Evolutionary conservation across 2,797 vertebrate species (phyloP).

Genomic region (Coreius guichenoti): DNA sequence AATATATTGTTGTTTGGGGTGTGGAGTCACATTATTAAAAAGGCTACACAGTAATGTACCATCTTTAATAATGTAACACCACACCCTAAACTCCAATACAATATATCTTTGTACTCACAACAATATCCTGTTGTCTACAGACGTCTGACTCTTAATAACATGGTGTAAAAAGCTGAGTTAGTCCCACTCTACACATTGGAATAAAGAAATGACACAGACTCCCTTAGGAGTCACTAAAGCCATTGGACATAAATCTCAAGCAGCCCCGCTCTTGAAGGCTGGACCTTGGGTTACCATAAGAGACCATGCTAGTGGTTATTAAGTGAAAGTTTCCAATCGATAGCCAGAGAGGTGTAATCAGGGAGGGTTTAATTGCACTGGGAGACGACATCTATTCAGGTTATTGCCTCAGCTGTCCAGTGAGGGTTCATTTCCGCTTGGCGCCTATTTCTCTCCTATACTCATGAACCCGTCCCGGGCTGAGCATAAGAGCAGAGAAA

Average conservation of each 20-base stretch:
- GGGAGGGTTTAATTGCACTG: slow-evolving; percentile 82
- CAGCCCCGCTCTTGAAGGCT: slow-evolving; percentile 69
- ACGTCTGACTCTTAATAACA: slow-evolving; percentile 67
- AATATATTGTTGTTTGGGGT: background rate
- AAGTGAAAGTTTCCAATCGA: slow-evolving; percentile 84
- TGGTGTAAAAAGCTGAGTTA: slow-evolving; percentile 65
- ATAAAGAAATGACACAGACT: slow-evolving; percentile 78
- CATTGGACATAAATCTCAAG: slow-evolving; percentile 76
- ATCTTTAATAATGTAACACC: slow-evolving; percentile 13
- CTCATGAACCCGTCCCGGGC: slow-evolving; percentile 57
- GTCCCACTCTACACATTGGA: slow-evolving; percentile 69
- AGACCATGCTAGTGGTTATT: slow-evolving; percentile 82
- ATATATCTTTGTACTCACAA: slow-evolving; percentile 41
- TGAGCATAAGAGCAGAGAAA: slow-evolving; percentile 46
- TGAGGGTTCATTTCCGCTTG: slow-evolving; percentile 72
- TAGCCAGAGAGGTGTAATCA: slow-evolving; percentile 81
- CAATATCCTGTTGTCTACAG: slow-evolving; percentile 54
- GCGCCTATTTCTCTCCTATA: slow-evolving; percentile 51
- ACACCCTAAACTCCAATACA: slow-evolving; percentile 3
- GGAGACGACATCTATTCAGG: slow-evolving; percentile 80
- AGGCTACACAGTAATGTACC: background rate
- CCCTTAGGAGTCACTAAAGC: slow-evolving; percentile 73
- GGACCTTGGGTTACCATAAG: slow-evolving; percentile 81
- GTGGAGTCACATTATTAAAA: slow-evolving; percentile 1
- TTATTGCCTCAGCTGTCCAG: slow-evolving; percentile 80